A percentile compares a stretch with the other conserved stretches of the same genome.
phyloP scores from a whole-genome alignment of 1,140 invertebrate species.

The Nymphalis io region DNA sequence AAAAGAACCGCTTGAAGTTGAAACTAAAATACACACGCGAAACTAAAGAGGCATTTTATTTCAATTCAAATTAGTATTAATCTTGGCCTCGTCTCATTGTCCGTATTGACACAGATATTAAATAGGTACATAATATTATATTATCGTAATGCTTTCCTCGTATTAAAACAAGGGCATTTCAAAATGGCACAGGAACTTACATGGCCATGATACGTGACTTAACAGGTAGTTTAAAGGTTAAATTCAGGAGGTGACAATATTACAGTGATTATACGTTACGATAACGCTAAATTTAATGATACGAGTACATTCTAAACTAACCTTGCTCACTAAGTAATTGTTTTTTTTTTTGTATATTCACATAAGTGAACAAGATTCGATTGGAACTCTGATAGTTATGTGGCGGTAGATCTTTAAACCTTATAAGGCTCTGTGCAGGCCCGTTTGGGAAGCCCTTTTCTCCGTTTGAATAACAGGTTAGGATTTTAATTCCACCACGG shows the following conservation, averaged over 20 bases:
- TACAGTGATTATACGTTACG: neutral
- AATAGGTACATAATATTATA: neutral
- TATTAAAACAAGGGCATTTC: slow-evolving; percentile 11
- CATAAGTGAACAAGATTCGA: too few relatives aligned
- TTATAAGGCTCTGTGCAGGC: too few relatives aligned
- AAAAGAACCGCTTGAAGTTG: too few relatives aligned
- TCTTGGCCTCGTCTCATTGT: neutral
- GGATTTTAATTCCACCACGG: too few relatives aligned
- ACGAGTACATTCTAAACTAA: slow-evolving; percentile 2
- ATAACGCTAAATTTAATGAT: slow-evolving; percentile 1
- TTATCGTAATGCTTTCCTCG: slow-evolving; percentile 9
- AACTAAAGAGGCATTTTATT: neutral
- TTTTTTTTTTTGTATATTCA: too few relatives aligned
- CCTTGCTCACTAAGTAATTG: neutral
- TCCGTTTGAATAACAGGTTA: too few relatives aligned
- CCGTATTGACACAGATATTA: slow-evolving; percentile 5
- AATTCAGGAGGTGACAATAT: slow-evolving; percentile 5
- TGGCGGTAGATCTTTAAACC: too few relatives aligned
- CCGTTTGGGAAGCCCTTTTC: too few relatives aligned
- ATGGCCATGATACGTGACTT: neutral
- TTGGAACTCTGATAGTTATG: too few relatives aligned
- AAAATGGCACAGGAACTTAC: neutral
- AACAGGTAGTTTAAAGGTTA: neutral
- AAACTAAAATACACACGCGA: too few relatives aligned
- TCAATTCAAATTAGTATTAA: neutral